Percentiles rank a stretch among this genome's conserved stretches.
Evolutionary conservation across 2,797 vertebrate genomes (phyloP).

Genomic region (Myripristis murdjan): DNA sequence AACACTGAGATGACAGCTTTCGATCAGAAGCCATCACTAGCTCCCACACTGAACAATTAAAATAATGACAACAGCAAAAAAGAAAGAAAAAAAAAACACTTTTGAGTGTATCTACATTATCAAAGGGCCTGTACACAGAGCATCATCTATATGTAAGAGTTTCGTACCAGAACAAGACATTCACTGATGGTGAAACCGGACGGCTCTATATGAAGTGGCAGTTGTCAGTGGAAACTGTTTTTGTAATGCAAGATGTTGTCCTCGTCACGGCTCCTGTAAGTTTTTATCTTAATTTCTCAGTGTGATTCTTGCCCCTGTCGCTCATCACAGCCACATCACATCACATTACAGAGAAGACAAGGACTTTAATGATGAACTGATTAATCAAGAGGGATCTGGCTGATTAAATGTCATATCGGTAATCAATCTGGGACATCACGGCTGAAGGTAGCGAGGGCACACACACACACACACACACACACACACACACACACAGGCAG

Average conservation of each 20-base stretch:
- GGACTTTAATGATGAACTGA: neutral
- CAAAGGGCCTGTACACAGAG: too few species aligned
- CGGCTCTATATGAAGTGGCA: too few species aligned
- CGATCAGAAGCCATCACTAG: too few species aligned
- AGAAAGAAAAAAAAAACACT: too few species aligned
- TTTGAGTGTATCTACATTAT: too few species aligned
- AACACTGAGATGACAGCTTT: neutral
- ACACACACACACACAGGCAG: neutral
- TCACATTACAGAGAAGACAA: neutral
- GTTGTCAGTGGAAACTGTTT: too few species aligned
- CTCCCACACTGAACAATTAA: neutral
- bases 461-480: neutral
- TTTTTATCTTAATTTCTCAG: neutral
- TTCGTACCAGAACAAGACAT: too few species aligned
- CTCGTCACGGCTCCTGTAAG: neutral
- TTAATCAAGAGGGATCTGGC: neutral
- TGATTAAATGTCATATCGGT: constrained; percentile 1
- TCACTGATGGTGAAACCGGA: too few species aligned
- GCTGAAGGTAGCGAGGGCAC: neutral
- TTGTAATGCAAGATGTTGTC: neutral
- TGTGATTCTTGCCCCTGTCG: neutral
- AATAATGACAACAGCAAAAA: neutral
- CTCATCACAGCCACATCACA: constrained; percentile 8
- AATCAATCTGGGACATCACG: constrained; percentile 7
- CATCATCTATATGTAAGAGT: too few species aligned